Evolutionary conservation across 1,140 invertebrate species (phyloP), one percentile per base, ranked within the genome.

Genomic region (Drosophila oshimai): DNA sequence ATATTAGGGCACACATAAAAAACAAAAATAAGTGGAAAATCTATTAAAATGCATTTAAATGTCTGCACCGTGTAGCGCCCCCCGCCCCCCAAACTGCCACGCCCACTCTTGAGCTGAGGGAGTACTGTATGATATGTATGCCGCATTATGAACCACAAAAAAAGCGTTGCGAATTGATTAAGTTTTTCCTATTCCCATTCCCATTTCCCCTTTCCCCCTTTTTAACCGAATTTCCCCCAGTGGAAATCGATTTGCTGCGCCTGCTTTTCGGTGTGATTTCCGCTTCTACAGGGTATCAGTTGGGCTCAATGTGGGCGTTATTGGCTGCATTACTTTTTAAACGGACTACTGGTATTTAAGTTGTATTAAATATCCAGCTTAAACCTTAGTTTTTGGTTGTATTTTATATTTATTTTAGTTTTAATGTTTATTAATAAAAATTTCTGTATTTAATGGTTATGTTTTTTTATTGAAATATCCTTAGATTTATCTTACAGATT

Each of bases 41-140:
- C 70, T 72, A 80, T 81, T 81, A 72, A 81, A 81, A 81, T 81
- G 77, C 76, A 81, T 81, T 81, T 81, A 81, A 81, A 81, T 81
- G 78, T 72, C 49, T 70, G 58, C 54, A 65, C 15, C 54, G 49
- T 60, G 55, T 60, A 46, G 28, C 54, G 41, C 42, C 28, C 12
- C 13, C 31, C 2, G 18, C 6, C 26, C 33, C 9, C 12, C 22
- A 26, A 36, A 31, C 42, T 36, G 65, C 37, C 54, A 76, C 74
- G 74, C 74, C 74, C 74, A 33, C 57, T 37, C 29, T 46, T 26
- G 20, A 13, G 29, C 36, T 17, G 36, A 26, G 57, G 49, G 29
- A 39, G 28, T 22, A 10, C 22, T 20, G 26, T 33, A 20, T 49
- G 15, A 17, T 51, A 29, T 51, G 46, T 42, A 26, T 51, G 37